These are phyloP conservation scores for Hymenochirus boettgeri DNA, from an alignment of 2,113 vertebrate genomes.

Conservation along the genomic window DNA sequence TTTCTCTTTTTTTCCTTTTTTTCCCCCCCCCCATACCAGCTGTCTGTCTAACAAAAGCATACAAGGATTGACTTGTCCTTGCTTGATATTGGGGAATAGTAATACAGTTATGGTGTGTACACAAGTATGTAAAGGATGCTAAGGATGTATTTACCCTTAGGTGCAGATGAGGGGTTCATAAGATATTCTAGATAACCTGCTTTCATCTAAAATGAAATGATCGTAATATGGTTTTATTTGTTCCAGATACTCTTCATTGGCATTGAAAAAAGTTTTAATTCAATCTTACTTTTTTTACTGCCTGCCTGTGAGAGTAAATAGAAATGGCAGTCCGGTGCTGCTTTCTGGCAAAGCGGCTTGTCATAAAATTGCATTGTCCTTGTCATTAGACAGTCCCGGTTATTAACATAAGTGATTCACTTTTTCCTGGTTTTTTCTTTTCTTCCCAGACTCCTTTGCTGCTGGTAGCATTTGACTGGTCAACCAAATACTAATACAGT, in stretches of 20 bases:
- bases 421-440: no score
- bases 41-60: conserved; percentile 15
- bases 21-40: neutral
- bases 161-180: neutral
- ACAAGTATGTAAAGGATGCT: neutral
- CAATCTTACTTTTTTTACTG: neutral
- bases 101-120: neutral
- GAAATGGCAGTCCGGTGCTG: neutral
- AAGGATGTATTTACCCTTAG: neutral
- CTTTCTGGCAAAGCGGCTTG: neutral
- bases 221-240: neutral
- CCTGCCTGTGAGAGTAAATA: neutral
- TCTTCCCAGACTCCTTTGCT: no score
- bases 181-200: neutral
- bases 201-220: neutral
- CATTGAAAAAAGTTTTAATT: no score
- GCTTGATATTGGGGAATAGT: conserved; percentile 13
- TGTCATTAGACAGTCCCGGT: no score
- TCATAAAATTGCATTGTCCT: no score
- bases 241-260: no score
- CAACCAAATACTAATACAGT: no score
- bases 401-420: no score
- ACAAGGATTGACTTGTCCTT: conserved; percentile 20
- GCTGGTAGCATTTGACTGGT: no score
- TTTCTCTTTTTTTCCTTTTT: no score